Evolutionary conservation across 2,113 vertebrate species (phyloP).

Genomic region (Hemiscyllium ocellatum): DNA sequence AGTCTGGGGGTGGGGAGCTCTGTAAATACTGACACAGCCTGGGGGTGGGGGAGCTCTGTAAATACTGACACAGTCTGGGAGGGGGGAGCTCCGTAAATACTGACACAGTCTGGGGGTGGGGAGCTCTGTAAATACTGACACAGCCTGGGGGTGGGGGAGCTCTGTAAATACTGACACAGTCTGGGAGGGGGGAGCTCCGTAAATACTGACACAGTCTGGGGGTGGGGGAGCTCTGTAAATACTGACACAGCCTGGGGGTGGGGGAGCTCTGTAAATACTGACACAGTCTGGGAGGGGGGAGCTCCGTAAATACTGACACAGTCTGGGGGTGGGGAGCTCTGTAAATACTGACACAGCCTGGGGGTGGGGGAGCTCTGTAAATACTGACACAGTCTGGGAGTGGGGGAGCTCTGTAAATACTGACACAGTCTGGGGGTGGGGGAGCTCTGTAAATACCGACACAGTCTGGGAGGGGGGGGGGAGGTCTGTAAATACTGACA

Average conservation of each 20-base stretch:
- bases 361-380: not conserved
- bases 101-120: not conserved
- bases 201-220: too few species aligned
- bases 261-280: not conserved
- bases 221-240: not conserved
- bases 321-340: not conserved
- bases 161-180: too few species aligned
- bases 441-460: not conserved
- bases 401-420: too few species aligned
- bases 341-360: not conserved
- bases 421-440: too few species aligned
- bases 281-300: not conserved
- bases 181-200: too few species aligned
- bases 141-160: not conserved
- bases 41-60: rapidly evolving
- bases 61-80: not conserved
- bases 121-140: not conserved
- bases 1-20: too few species aligned
- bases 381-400: not conserved
- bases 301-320: too few species aligned
- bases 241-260: not conserved
- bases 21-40: not conserved
- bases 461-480: too few species aligned
- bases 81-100: not conserved
- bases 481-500: not conserved